Conservation (phyloP, 2,888 invertebrate species). For the Lysandra bellargus region DNA sequence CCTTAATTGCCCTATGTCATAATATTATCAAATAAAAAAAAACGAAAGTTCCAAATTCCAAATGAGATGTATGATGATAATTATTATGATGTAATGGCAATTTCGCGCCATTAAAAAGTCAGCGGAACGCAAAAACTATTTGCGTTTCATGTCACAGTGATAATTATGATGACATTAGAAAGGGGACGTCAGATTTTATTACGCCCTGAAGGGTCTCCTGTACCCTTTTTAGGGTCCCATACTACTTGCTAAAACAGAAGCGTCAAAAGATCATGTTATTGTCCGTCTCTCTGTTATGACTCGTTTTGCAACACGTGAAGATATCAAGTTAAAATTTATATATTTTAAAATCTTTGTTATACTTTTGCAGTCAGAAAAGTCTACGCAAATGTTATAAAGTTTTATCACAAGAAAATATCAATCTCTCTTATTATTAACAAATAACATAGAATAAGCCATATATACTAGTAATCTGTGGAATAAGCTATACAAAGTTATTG, state of each 20-base stretch:
- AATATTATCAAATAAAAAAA: background rate
- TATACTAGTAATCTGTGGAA: too few species aligned
- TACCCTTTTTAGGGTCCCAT: slow-evolving; percentile 6
- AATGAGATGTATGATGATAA: background rate
- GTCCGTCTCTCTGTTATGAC: background rate
- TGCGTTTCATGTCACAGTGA: background rate
- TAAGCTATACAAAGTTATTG: too few species aligned
- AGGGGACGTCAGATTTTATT: slow-evolving; percentile 20
- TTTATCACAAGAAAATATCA: too few species aligned
- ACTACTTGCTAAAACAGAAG: background rate
- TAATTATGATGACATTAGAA: slow-evolving; percentile 23
- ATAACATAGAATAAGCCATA: too few species aligned
- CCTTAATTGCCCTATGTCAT: too few species aligned
- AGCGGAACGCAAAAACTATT: background rate
- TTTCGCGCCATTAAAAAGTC: slow-evolving; percentile 14
- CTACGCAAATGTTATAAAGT: too few species aligned
- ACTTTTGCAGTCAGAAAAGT: too few species aligned
- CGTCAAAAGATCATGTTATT: background rate
- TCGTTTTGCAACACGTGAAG: too few species aligned
- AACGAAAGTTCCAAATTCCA: background rate
- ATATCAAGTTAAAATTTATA: too few species aligned
- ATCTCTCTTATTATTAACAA: too few species aligned
- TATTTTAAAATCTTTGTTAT: too few species aligned
- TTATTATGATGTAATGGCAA: background rate
- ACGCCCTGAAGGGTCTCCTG: slow-evolving; percentile 13